phyloP scores from a whole-genome alignment of 2,797 vertebrate species.

The Clarias fuscus region DNA sequence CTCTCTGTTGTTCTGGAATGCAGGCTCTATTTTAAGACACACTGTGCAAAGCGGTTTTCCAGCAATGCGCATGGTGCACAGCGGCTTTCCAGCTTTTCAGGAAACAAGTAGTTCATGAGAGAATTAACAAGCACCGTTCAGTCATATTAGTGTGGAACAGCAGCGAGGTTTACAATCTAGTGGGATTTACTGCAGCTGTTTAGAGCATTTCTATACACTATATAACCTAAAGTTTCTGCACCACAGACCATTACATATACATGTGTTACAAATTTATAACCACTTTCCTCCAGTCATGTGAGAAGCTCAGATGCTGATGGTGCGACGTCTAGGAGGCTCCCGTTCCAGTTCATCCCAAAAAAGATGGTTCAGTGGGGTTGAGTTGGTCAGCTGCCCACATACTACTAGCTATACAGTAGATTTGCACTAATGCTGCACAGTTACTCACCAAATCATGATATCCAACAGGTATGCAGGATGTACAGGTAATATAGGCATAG shows the following conservation, averaged over 20 bases:
- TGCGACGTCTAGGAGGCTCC: too few relatives aligned
- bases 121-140: background rate
- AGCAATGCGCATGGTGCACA: background rate
- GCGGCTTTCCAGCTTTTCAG: background rate
- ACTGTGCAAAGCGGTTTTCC: background rate
- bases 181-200: background rate
- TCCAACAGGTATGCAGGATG: too few relatives aligned
- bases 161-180: background rate
- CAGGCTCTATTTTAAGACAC: background rate
- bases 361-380: too few relatives aligned
- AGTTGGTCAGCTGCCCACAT: too few relatives aligned
- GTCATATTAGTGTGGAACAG: background rate
- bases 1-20: background rate
- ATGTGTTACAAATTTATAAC: background rate
- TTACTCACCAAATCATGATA: too few relatives aligned
- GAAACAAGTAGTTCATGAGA: background rate
- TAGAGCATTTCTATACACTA: background rate
- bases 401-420: too few relatives aligned
- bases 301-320: background rate
- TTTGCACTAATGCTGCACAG: too few relatives aligned
- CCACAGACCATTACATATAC: background rate
- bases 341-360: too few relatives aligned
- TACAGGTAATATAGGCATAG: too few relatives aligned
- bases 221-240: background rate
- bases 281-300: background rate